phyloP scores from a whole-genome alignment of 64 coral and sea anemone genomes.

The Porites lutea region DNA sequence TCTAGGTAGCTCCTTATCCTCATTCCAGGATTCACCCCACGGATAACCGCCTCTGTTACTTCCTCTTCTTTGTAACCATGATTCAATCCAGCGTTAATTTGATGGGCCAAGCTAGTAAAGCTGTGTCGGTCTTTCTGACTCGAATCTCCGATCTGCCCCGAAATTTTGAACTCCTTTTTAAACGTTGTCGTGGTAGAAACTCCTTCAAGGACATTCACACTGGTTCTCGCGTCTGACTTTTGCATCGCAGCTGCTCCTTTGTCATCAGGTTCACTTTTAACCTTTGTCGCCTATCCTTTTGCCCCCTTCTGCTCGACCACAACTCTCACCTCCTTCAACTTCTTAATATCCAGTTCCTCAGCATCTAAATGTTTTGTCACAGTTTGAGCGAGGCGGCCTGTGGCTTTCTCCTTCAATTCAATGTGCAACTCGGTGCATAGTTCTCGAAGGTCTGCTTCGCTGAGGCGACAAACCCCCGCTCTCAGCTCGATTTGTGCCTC shows the following conservation, averaged over 20 bases:
- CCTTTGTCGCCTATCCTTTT: too few relatives aligned
- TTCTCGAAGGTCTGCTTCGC: not conserved
- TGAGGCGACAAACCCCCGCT: not conserved
- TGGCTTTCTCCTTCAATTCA: not conserved
- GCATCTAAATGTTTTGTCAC: not conserved
- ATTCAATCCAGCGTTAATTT: constrained; percentile 54
- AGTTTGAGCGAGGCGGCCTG: not conserved
- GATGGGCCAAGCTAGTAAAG: constrained; percentile 58
- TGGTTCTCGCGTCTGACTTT: too few relatives aligned
- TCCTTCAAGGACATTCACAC: too few relatives aligned
- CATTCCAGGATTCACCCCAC: constrained; percentile 24
- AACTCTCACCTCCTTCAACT: not conserved
- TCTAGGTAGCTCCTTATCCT: constrained; percentile 62
- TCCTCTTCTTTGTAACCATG: constrained; percentile 34
- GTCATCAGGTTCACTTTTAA: not conserved
- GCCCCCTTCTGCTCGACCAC: too few relatives aligned
- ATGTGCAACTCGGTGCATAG: not conserved
- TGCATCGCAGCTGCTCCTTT: too few relatives aligned
- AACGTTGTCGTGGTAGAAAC: not conserved
- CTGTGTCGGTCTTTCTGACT: constrained; percentile 77
- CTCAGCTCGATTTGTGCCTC: not conserved
- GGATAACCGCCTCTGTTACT: constrained; percentile 48
- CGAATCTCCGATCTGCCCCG: constrained; percentile 72
- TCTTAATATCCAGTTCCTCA: not conserved
- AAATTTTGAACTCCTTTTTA: constrained; percentile 65